Evolutionary conservation across 2,888 invertebrate genomes (phyloP).

Genomic region (Thera britannica): DNA sequence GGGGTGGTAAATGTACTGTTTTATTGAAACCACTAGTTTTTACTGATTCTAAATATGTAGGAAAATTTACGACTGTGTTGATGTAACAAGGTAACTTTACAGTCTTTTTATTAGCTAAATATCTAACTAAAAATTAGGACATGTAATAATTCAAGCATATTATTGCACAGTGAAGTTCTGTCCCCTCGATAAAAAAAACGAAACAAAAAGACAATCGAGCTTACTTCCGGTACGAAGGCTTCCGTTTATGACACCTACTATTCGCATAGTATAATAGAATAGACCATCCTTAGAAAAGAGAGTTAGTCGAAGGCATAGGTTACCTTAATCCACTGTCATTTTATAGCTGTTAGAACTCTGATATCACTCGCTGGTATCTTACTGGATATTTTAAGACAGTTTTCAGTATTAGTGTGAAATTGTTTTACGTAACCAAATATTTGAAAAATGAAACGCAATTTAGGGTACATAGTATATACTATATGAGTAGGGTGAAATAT

Average conservation of each 20-base stretch:
- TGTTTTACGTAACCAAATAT: no score
- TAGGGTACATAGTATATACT: no score
- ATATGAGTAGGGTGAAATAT: neutral
- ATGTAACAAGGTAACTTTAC: neutral
- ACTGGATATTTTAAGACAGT: no score
- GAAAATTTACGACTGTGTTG: neutral
- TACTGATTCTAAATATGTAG: slow-evolving; percentile 7
- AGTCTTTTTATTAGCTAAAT: neutral
- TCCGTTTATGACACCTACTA: slow-evolving; percentile 58
- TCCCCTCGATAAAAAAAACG: slow-evolving; percentile 63
- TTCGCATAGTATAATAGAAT: neutral
- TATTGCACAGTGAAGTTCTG: slow-evolving; percentile 48
- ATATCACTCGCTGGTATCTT: no score
- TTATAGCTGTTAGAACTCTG: no score
- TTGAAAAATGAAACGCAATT: no score
- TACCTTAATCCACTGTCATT: no score
- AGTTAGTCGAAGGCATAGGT: no score
- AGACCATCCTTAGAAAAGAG: neutral
- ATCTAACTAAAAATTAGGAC: neutral
- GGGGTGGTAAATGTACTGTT: slow-evolving; percentile 36
- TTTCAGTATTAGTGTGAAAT: no score
- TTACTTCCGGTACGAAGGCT: slow-evolving; percentile 70
- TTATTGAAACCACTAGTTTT: slow-evolving; percentile 27
- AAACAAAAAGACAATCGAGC: slow-evolving; percentile 63
- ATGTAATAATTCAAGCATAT: slow-evolving; percentile 46